These are phyloP conservation scores for Fundulus diaphanus DNA, from an alignment of 2,797 vertebrate species.

Conservation along the genomic window DNA sequence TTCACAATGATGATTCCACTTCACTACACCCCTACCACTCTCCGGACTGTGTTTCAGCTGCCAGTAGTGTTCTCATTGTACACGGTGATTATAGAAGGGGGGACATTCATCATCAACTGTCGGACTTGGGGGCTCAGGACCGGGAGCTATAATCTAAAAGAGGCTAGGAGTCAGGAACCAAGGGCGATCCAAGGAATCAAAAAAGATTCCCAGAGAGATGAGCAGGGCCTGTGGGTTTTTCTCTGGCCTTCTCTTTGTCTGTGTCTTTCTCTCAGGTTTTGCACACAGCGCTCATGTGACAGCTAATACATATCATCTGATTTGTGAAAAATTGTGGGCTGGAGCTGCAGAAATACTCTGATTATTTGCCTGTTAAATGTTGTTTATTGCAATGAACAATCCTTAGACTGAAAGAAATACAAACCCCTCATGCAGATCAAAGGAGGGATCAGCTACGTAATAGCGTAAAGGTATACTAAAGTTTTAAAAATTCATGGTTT, in stretches of 20 bases:
- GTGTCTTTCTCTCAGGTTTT: constrained; percentile 51
- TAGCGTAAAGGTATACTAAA: not conserved
- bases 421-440: constrained; percentile 10
- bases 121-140: constrained; percentile 58
- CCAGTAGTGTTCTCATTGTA: constrained; percentile 56
- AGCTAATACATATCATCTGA: constrained; percentile 72
- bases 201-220: constrained; percentile 72
- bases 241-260: constrained; percentile 26
- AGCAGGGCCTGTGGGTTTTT: constrained; percentile 56
- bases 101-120: constrained; percentile 58
- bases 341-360: constrained; percentile 50
- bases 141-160: constrained; percentile 56
- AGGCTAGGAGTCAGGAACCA: constrained; percentile 55
- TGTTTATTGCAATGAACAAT: constrained; percentile 34
- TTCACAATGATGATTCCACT: constrained; percentile 57
- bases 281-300: constrained; percentile 73
- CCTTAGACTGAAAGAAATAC: constrained; percentile 24
- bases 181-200: constrained; percentile 52
- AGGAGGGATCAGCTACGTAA: not conserved
- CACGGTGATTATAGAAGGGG: constrained; percentile 29
- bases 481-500: not conserved
- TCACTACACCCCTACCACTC: constrained; percentile 38
- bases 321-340: constrained; percentile 54
- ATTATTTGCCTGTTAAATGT: constrained; percentile 41
- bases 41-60: constrained; percentile 65